phyloP scores from a whole-genome alignment of 1,140 invertebrate genomes.

The Lepidotrigona ventralis region DNA sequence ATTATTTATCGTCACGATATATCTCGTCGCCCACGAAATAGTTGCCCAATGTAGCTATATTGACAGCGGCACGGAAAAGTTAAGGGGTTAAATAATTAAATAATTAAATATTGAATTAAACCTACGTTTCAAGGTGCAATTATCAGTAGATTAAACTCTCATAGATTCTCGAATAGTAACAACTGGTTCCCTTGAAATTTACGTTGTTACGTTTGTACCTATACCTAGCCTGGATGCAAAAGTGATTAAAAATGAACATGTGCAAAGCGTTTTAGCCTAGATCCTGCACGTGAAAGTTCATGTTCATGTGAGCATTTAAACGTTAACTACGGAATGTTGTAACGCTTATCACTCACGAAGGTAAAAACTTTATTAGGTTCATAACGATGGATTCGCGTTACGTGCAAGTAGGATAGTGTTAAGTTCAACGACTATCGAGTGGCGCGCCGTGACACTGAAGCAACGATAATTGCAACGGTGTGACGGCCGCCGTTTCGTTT shows the following conservation, averaged over 20 bases:
- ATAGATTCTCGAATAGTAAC: background rate
- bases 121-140: background rate
- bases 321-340: background rate
- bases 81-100: too few species aligned
- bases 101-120: too few species aligned
- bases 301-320: slow-evolving; percentile 6
- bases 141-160: background rate
- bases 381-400: slow-evolving; percentile 44
- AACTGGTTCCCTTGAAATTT: background rate
- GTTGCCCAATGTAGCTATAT: too few species aligned
- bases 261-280: background rate
- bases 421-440: slow-evolving; percentile 46
- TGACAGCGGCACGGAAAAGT: too few species aligned
- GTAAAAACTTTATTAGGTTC: slow-evolving; percentile 53
- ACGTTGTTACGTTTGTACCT: background rate
- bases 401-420: slow-evolving; percentile 37
- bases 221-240: background rate
- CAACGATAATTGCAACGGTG: slow-evolving; percentile 65
- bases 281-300: slow-evolving; percentile 23
- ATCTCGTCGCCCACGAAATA: too few species aligned
- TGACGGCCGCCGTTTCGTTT: slow-evolving; percentile 66
- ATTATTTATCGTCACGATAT: too few species aligned
- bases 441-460: slow-evolving; percentile 53
- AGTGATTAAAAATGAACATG: slow-evolving; percentile 8
- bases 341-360: slow-evolving; percentile 22